Conservation (phyloP, 2,888 invertebrate genomes). For the Agrilus biguttatus region DNA sequence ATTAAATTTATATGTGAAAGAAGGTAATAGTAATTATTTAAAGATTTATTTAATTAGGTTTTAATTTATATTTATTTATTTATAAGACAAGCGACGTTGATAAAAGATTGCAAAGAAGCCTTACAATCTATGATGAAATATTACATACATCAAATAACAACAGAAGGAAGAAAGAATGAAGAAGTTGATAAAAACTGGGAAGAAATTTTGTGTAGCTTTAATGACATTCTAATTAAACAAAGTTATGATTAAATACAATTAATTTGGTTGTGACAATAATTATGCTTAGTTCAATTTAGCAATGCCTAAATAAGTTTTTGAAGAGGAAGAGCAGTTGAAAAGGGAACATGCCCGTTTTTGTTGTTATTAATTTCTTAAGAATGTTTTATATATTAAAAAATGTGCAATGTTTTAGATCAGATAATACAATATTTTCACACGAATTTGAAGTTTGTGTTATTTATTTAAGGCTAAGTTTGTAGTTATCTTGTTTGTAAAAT, state of each 20-base stretch:
- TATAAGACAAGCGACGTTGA: conserved; percentile 34
- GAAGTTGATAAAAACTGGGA: conserved; percentile 17
- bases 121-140: conserved; percentile 19
- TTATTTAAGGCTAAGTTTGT: no score
- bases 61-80: conserved; percentile 1
- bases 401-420: no score
- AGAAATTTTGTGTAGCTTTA: conserved; percentile 14
- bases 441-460: no score
- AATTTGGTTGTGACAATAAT: background rate
- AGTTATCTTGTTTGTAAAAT: no score
- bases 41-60: background rate
- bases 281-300: background rate
- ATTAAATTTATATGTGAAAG: conserved; percentile 27
- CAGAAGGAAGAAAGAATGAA: conserved; percentile 15
- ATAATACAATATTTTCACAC: no score
- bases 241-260: background rate
- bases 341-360: no score
- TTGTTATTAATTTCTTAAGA: no score
- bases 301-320: conserved; percentile 1
- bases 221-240: conserved; percentile 10
- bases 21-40: conserved; percentile 23
- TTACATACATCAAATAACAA: conserved; percentile 24
- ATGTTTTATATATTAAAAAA: no score
- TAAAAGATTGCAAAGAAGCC: conserved; percentile 22
- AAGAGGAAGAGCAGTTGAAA: background rate